These are phyloP conservation scores for Sisor rabdophorus DNA, from an alignment of 2,113 vertebrate genomes.

Conservation along the genomic window DNA sequence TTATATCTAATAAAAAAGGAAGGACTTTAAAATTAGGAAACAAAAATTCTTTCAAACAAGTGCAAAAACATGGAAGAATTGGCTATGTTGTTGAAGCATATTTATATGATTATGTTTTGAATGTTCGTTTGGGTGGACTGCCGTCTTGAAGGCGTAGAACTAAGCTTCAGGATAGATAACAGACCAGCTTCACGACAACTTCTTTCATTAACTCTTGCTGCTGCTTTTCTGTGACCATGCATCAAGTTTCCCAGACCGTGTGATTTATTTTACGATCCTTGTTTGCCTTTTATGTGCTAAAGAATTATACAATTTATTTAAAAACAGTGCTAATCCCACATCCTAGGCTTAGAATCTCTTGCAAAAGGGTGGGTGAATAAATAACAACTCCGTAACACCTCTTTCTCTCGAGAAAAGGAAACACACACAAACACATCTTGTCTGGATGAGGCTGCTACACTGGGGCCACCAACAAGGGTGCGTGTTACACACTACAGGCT, in stretches of 20 bases:
- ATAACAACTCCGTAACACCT: constrained; percentile 23
- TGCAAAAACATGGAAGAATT: constrained; percentile 40
- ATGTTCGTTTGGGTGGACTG: constrained; percentile 54
- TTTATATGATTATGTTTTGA: constrained; percentile 51
- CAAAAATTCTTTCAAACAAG: constrained; percentile 58
- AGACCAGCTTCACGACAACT: constrained; percentile 55
- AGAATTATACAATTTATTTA: not conserved
- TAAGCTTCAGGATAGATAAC: constrained; percentile 70
- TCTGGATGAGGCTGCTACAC: constrained; percentile 56
- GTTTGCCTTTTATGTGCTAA: constrained; percentile 3
- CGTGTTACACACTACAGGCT: constrained; percentile 67
- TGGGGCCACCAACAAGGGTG: constrained; percentile 45
- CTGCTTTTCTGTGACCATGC: not conserved
- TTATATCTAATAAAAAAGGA: constrained; percentile 25
- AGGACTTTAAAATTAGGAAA: constrained; percentile 33
- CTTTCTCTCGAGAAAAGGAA: constrained; percentile 41
- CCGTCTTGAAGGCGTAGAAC: constrained; percentile 58
- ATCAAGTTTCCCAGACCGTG: not conserved
- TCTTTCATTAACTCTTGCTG: constrained; percentile 31
- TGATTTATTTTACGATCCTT: not conserved
- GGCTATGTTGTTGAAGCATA: constrained; percentile 44
- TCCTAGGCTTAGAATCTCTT: not conserved
- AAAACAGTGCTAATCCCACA: not conserved
- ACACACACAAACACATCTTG: constrained; percentile 49
- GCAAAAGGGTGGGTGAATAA: not conserved